Evolutionary conservation across 2,113 vertebrate species (phyloP).

Genomic region (Pheucticus melanocephalus): DNA sequence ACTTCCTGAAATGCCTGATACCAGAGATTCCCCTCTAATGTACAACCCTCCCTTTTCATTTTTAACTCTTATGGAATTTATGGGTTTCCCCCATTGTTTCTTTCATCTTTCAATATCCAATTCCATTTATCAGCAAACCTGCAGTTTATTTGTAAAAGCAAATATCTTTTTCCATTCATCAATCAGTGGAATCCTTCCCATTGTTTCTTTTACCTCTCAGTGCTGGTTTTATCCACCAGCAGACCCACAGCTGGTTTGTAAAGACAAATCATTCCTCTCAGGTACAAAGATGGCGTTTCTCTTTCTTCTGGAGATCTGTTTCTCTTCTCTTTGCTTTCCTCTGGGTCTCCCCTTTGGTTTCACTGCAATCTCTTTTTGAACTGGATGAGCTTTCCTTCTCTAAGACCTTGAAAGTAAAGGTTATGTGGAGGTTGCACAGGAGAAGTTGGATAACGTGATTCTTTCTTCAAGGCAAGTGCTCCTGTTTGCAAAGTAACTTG

Average conservation of each 20-base stretch:
- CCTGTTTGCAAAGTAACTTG: constrained; percentile 34
- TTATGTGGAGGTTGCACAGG: not conserved
- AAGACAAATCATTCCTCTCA: not conserved
- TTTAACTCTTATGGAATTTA: not conserved
- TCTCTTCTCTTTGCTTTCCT: not conserved
- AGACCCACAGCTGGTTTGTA: not conserved
- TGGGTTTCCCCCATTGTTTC: not conserved
- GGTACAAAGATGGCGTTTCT: not conserved
- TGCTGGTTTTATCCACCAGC: not conserved
- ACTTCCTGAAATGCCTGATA: not conserved
- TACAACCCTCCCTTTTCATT: not conserved
- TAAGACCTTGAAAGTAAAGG: constrained; percentile 2
- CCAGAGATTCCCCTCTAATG: not conserved
- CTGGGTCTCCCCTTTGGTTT: not conserved
- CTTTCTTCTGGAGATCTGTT: not conserved
- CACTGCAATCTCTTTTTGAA: not conserved
- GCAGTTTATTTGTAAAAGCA: not conserved
- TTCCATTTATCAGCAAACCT: not conserved
- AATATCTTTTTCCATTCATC: not conserved
- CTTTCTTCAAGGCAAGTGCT: not conserved
- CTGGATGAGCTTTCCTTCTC: not conserved
- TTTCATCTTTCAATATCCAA: not conserved
- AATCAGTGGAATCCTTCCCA: not conserved
- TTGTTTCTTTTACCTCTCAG: not conserved
- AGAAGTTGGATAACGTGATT: not conserved